Conservation (phyloP, 2,797 vertebrate genomes). For the Petrocephalus schoutedeni region DNA sequence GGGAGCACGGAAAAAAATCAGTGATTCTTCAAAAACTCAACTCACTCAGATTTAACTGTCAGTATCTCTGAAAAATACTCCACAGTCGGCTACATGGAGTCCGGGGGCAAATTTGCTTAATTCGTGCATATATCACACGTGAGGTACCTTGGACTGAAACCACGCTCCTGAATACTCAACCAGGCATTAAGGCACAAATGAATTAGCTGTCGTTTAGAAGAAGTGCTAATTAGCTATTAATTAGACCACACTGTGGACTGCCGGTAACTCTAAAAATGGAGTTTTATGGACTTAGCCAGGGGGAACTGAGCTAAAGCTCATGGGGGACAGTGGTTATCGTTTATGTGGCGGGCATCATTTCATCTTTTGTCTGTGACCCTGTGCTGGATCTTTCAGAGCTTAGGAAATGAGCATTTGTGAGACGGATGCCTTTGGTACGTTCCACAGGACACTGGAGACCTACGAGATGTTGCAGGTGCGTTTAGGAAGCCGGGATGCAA, state of each 20-base stretch:
- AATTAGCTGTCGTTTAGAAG: slow-evolving; percentile 5
- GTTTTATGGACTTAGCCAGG: background rate
- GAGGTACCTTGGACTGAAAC: background rate
- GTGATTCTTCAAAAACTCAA: background rate
- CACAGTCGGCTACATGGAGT: background rate
- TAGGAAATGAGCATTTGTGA: background rate
- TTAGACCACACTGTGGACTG: background rate
- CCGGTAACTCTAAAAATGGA: background rate
- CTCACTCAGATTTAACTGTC: background rate
- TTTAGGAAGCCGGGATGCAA: background rate
- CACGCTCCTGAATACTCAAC: background rate
- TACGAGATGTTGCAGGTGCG: background rate
- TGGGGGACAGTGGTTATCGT: background rate
- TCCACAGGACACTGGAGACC: background rate
- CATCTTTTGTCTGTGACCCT: background rate
- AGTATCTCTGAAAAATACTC: background rate
- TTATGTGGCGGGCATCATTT: background rate
- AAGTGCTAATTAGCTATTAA: background rate
- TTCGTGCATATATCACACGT: background rate
- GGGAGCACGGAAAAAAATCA: background rate
- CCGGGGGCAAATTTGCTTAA: background rate
- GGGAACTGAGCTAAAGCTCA: background rate
- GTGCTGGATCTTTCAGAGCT: background rate
- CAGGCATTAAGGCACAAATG: background rate
- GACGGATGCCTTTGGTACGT: background rate